Evolutionary conservation across 2,113 vertebrate species (phyloP), one percentile per base, ranked within the genome.

Genomic region (Eidolon helvum): DNA sequence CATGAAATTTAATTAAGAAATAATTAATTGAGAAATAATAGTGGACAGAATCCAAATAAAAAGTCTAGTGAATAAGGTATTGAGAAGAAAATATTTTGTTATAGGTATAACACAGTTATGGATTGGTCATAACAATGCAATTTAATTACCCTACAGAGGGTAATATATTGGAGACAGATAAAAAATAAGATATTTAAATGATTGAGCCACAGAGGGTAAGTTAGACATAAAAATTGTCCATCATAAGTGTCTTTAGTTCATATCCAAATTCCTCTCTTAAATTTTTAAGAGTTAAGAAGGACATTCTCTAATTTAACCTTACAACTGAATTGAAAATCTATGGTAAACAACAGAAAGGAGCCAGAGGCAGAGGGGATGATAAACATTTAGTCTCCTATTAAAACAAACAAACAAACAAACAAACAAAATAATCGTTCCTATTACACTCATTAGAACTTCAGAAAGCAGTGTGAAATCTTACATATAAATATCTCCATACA

Each of bases 331-430:
- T 95, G 15, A 21, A 91, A 97, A 92, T 59, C 24, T 48, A 2
- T 72, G 43, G 19, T 63, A 35, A 93, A 84, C 2, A 84, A 21
- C n/a, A 19, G 2, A 63, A 92, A 93, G 22, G 11, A 92, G 26
- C 1, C 18, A 84, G 69, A 93, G 48, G 3, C 40, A 87, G 45
- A 80, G 24, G 75, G 0, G 16, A 74, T 48, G 63, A 96, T 9
- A 87, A 96, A 66, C 24, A 90, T 75, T 5, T 24, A 97, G 45
- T 80, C n/a, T 94, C 38, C 26, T 75, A 10, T 86, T 92, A 59
- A 57, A 57, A 57, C 8, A 57, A 22, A 21, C 21, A 61, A 10
- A 84, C 3, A 28, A 26, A 53, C 53, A n/a, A 96, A 87, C 48
- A 50, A 50, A 50, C 48, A 48, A 89, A 97, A 92, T 82, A 94